Conservation (phyloP, 2,113 vertebrate species). For the Oncorhynchus mykiss region DNA sequence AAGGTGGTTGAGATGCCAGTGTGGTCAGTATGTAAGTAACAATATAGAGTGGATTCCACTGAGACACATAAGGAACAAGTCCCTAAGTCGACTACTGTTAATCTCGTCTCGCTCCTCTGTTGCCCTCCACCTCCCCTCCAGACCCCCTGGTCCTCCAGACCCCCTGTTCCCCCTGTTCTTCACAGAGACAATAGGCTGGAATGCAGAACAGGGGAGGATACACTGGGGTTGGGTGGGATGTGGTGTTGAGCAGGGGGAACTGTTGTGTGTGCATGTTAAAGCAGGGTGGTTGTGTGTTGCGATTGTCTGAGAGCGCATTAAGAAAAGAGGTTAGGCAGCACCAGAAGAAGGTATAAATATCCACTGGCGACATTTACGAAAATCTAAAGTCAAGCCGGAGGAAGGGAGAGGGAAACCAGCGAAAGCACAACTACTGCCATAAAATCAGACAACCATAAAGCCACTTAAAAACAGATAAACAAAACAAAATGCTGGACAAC, state of each 20-base stretch:
- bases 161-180: conserved; percentile 37
- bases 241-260: background rate
- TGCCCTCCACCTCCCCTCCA: conserved; percentile 7
- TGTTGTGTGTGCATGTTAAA: background rate
- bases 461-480: conserved; percentile 34
- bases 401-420: conserved; percentile 10
- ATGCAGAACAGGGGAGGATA: conserved; percentile 35
- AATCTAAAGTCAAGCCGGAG: conserved; percentile 15
- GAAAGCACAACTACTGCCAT: conserved; percentile 26
- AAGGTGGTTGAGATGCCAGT: conserved; percentile 20
- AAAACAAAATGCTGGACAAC: conserved; percentile 45
- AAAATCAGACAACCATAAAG: background rate
- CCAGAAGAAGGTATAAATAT: conserved; percentile 35
- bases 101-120: conserved; percentile 7
- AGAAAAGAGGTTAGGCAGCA: conserved; percentile 33
- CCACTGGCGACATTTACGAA: conserved; percentile 30
- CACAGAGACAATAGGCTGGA: conserved; percentile 44
- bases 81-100: background rate
- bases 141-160: too few relatives aligned
- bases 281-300: background rate
- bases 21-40: background rate
- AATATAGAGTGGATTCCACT: conserved; percentile 24
- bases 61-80: conserved; percentile 19
- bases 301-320: conserved; percentile 5
- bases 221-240: conserved; percentile 16